phyloP scores from a whole-genome alignment of 2,113 vertebrate species.

The Australoheros scitulus region DNA sequence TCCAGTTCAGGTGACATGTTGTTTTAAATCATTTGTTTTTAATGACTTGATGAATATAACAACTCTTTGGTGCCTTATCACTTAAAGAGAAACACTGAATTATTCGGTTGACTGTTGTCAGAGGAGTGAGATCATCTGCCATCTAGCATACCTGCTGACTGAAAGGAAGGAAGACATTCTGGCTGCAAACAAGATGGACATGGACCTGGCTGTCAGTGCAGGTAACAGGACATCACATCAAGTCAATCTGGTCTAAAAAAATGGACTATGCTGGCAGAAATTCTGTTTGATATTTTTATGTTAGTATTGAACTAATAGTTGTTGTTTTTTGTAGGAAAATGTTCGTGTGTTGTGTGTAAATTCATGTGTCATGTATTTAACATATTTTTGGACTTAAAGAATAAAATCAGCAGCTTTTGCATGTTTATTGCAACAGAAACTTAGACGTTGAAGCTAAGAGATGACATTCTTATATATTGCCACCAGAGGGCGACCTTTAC shows the following conservation, averaged over 20 bases:
- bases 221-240: conserved; percentile 67
- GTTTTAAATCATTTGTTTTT: neutral
- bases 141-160: conserved; percentile 90
- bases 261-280: neutral
- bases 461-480: neutral
- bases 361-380: neutral
- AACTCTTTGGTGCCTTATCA: neutral
- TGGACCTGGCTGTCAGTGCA: conserved; percentile 87
- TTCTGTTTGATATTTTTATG: neutral
- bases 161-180: conserved; percentile 93
- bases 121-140: conserved; percentile 93
- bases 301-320: neutral
- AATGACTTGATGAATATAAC: neutral
- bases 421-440: neutral
- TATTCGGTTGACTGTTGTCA: conserved; percentile 62
- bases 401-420: neutral
- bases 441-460: neutral
- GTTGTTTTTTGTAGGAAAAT: neutral
- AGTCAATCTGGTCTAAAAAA: neutral
- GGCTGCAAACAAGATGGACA: conserved; percentile 91
- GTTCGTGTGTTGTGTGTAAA: too few relatives aligned
- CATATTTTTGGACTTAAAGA: neutral
- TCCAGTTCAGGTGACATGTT: conserved; percentile 85
- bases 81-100: conserved; percentile 40
- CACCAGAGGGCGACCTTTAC: conserved; percentile 16